A percentile compares a stretch with the other conserved stretches of the same genome.
Evolutionary conservation across 2,888 invertebrate species (phyloP).

Genomic region (Sycophila texana): DNA sequence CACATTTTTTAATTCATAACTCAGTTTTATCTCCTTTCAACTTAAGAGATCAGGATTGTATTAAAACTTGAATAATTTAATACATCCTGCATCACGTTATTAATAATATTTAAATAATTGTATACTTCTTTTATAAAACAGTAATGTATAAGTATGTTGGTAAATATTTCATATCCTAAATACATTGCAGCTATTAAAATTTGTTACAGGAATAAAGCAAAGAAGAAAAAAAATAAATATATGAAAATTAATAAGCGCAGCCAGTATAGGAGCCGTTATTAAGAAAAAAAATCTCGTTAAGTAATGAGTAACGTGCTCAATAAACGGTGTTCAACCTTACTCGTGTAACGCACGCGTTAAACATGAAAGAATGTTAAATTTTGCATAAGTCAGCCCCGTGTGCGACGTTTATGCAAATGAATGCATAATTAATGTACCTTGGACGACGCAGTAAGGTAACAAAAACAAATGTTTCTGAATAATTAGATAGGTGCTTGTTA

Average conservation of each 20-base stretch:
- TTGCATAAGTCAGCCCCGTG: conserved; percentile 44
- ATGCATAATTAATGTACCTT: conserved; percentile 55
- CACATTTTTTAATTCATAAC: too few species aligned
- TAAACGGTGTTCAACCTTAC: conserved; percentile 15
- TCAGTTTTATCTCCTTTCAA: too few species aligned
- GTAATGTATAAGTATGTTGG: too few species aligned
- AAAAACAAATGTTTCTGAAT: conserved; percentile 52
- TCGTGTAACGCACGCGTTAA: conserved; percentile 39
- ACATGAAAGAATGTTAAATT: conserved; percentile 46
- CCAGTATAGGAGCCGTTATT: too few species aligned
- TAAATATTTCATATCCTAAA: too few species aligned
- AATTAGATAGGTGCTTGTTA: conserved; percentile 51
- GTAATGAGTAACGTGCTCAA: conserved; percentile 9
- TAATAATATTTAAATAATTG: too few species aligned
- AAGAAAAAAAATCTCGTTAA: conserved; percentile 6
- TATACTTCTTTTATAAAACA: too few species aligned
- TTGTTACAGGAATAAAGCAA: background rate
- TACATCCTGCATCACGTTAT: too few species aligned
- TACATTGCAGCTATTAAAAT: too few species aligned
- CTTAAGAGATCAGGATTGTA: too few species aligned
- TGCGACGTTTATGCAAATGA: conserved; percentile 48
- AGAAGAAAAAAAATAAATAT: background rate
- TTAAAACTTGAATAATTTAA: too few species aligned
- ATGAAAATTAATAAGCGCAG: background rate
- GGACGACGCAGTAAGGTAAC: conserved; percentile 29